Conservation (phyloP, 2,797 vertebrate species). For the Cuculus canorus region DNA sequence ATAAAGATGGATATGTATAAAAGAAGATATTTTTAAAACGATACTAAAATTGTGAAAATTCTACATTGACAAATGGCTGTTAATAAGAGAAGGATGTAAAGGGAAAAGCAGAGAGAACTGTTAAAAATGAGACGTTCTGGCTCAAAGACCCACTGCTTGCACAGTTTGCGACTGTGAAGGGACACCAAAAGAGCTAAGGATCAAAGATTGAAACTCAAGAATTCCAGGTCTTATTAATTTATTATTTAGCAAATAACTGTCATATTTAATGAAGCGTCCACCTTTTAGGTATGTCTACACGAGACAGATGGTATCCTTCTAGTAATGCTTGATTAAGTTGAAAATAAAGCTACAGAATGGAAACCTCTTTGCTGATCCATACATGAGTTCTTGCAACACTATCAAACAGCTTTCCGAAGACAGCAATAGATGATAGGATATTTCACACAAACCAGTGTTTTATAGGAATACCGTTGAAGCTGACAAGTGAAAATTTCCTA, state of each 20-base stretch:
- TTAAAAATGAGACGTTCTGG: neutral
- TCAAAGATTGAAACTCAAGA: neutral
- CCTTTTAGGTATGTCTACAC: neutral
- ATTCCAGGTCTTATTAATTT: neutral
- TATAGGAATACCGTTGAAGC: neutral
- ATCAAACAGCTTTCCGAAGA: neutral
- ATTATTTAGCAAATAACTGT: neutral
- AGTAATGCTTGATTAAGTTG: neutral
- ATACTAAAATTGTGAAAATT: neutral
- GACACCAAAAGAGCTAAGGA: neutral
- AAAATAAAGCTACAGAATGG: neutral
- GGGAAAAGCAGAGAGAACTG: neutral
- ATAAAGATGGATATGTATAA: neutral
- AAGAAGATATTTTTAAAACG: slow-evolving; percentile 20
- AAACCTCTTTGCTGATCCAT: neutral
- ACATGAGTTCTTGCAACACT: neutral
- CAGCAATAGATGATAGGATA: neutral
- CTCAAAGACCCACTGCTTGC: neutral
- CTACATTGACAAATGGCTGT: neutral
- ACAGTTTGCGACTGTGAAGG: neutral
- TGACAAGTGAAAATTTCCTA: neutral
- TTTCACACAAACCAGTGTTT: neutral
- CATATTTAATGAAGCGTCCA: neutral
- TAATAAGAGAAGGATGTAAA: neutral
- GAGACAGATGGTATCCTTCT: neutral